Evolutionary conservation across 37 sponge, comb jelly and placozoan species (phyloP), one percentile per base, ranked within the genome.

Genomic region (Amphimedon queenslandica): DNA sequence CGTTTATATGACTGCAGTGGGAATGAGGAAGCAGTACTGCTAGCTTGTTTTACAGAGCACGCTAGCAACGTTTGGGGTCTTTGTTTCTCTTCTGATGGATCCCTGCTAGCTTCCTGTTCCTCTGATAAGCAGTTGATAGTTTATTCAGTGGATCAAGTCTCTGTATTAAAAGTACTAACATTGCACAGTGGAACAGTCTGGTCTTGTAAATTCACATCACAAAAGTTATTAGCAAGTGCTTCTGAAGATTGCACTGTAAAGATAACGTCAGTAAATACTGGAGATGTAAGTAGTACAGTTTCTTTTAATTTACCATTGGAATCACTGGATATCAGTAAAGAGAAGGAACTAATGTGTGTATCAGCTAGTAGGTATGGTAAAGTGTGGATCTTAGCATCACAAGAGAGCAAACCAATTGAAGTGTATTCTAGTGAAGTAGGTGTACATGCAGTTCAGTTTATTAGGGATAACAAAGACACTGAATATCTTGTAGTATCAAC

Each of bases 211-310:
- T 76, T 76, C 28, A 40, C 40, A 23, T 16, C 2, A 10, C 4
- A 21, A 13, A 18, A 27, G 13, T 4, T 34, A 41, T 16, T 76
- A 18, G 77, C 77, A 4, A 32, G 67, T 4, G 66, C 67, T 4
- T 76, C 77, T 2, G 65, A 65, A 43, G 77, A 76, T 65, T 30
- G 47, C 41, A 76, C 77, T 30, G 77, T 76, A 2, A 65, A 64
- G 34, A 51, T 76, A 3, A 61, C 39, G 55, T 65, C 42, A 33
- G 5, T 3, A 5, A 43, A 4, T 13, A 76, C 24, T 47, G 77
- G 77, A 21, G 67, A 76, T 47, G 55, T 76, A 43, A 20, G 64
- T n/a, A 55, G 65, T 42, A 39, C 40, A 37, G 43, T 74, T 27
- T 10, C 18, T 33, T 74, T 58, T 61, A 6, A 8, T n/a, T n/a